Base-by-base conservation (phyloP, 2,888 invertebrate genomes). In the Drosophila aldrichi region DNA sequence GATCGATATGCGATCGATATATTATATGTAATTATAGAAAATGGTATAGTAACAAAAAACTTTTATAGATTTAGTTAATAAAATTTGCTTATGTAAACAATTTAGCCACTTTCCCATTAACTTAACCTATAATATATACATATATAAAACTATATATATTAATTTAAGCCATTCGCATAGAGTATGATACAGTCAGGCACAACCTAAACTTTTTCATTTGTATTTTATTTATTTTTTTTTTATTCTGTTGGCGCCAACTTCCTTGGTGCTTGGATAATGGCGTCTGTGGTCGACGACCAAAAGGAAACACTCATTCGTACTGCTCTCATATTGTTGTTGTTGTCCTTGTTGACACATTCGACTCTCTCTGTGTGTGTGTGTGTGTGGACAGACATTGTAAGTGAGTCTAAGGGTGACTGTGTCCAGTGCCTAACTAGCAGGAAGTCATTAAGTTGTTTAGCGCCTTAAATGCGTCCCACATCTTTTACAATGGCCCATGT, bases 371-470 rank as follows among this genome's bases (percentile, higher is more conserved):
- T 20, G 18, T 32, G 20, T 49, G 29, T 43, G 38, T n/a, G 52
- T 52, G 22, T 55, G 60, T 55, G 48, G 36, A 40, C 12, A 56
- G 57, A 20, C 29, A 44, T 36, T 60, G 63, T 38, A 5, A 63
- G 60, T 16, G 41, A 51, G 49, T 43, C 20, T 49, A 14, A 25
- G 40, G 48, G 63, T 22, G 55, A 48, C 48, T 72, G 66, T 70
- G 74, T 67, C 68, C 69, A 73, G 60, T 70, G 79, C 74, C 72
- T 82, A 85, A 85, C 79, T 77, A 79, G 86, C 83, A 88, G 83
- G 89, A 83, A 83, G 83, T 83, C 83, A 83, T 83, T 83, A 88
- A 80, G 89, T 82, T 83, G 89, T 86, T 83, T 82, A 88, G 86
- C 86, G 82, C 70, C 74, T 79, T 84, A 79, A 74, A 70, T 79